These are phyloP conservation scores for Tenualosa ilisha DNA, from an alignment of 2,797 vertebrate genomes.

Conservation along the genomic window DNA sequence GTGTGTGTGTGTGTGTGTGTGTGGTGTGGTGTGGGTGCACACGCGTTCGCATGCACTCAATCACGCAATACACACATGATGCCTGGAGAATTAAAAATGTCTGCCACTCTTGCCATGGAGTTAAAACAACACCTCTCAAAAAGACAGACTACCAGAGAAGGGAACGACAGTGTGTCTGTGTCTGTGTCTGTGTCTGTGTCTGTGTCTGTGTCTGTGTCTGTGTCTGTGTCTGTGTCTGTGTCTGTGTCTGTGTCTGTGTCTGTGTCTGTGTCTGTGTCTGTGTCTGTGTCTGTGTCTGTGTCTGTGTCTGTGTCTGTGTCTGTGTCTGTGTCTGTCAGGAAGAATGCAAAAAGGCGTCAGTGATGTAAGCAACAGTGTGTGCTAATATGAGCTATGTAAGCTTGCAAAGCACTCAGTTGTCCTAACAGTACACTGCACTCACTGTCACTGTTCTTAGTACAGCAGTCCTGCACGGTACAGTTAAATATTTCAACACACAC, in stretches of 20 bases:
- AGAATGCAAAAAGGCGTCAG: too few species aligned
- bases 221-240: not conserved
- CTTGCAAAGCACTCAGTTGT: not conserved
- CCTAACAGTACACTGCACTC: not conserved
- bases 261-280: too few species aligned
- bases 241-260: too few species aligned
- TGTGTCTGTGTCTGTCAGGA: too few species aligned
- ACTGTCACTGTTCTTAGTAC: not conserved
- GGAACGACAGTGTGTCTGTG: not conserved
- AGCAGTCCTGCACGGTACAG: not conserved
- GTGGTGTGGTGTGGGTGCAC: not conserved
- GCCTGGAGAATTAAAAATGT: not conserved
- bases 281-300: too few species aligned
- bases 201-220: constrained; percentile 25
- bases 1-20: constrained; percentile 11
- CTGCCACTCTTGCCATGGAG: not conserved
- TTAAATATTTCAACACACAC: not conserved
- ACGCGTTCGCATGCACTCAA: not conserved
- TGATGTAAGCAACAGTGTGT: not conserved
- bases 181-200: not conserved
- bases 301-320: too few species aligned
- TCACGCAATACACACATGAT: not conserved
- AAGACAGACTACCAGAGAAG: not conserved
- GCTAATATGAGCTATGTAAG: constrained; percentile 5
- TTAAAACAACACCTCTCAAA: not conserved